Percentiles rank a stretch among this genome's conserved stretches.
Conservation (phyloP, 2,797 vertebrate species). For the Pteropus rufus region DNA sequence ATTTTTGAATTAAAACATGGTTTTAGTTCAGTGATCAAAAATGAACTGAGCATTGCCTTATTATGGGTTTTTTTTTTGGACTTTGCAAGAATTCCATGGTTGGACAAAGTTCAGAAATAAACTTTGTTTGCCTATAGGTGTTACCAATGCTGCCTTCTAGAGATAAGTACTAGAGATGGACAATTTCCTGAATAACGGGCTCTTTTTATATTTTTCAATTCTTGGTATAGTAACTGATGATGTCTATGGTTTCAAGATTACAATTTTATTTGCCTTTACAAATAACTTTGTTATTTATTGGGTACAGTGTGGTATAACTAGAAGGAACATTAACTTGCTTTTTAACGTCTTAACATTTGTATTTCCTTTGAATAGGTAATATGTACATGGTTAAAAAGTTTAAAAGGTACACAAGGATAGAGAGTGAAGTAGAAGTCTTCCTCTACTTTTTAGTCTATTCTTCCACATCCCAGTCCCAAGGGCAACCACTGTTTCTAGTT, state of each 20-base stretch:
- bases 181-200: background rate
- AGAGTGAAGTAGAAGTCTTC: background rate
- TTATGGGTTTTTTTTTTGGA: background rate
- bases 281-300: background rate
- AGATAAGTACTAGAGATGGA: background rate
- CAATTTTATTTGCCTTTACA: background rate
- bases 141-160: background rate
- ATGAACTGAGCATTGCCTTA: background rate
- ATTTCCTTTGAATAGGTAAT: background rate
- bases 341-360: background rate
- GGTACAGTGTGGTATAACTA: background rate
- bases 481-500: background rate
- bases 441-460: background rate
- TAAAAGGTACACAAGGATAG: background rate
- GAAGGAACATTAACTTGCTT: background rate
- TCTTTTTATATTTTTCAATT: background rate
- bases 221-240: background rate
- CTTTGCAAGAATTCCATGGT: background rate
- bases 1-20: constrained; percentile 27
- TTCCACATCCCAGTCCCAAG: background rate
- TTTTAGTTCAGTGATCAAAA: background rate
- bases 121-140: background rate
- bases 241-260: background rate
- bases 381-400: background rate
- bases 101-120: background rate